Evolutionary conservation across 2,113 vertebrate genomes (phyloP).

Genomic region (Lanius collurio): DNA sequence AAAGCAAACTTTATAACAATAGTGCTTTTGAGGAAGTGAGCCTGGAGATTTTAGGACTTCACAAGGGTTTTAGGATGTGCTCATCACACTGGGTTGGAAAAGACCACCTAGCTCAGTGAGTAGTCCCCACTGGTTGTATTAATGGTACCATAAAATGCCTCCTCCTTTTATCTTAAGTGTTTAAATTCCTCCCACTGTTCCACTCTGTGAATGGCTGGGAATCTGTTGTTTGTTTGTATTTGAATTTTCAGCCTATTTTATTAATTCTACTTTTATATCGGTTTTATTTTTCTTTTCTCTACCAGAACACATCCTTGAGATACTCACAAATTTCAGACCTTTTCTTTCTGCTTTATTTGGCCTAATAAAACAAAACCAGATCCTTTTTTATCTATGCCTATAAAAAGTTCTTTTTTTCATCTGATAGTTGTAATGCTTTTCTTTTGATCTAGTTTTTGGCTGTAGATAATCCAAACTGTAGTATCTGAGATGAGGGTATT

Average conservation of each 20-base stretch:
- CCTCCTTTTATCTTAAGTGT: neutral
- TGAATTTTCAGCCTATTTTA: neutral
- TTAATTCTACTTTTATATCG: neutral
- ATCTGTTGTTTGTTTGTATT: neutral
- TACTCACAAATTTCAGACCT: neutral
- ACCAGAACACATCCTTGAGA: neutral
- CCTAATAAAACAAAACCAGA: neutral
- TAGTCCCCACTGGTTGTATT: neutral
- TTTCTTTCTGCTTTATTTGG: neutral
- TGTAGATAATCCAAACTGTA: neutral
- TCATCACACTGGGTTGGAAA: neutral
- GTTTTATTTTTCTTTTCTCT: neutral
- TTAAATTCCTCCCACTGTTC: neutral
- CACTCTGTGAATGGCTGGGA: neutral
- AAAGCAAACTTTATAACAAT: constrained; percentile 14
- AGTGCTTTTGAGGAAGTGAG: constrained; percentile 52
- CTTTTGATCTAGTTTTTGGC: neutral
- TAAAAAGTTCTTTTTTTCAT: neutral
- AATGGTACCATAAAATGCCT: neutral
- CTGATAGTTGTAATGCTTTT: neutral
- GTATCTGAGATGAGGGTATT: neutral
- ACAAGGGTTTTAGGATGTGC: neutral
- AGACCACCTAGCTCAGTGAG: constrained; percentile 52
- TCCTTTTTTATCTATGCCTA: neutral
- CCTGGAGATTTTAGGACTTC: constrained; percentile 34